Percentiles rank a stretch among this genome's conserved stretches.
Conservation (phyloP, 2,888 invertebrate genomes). For the Apodemia mormo region DNA sequence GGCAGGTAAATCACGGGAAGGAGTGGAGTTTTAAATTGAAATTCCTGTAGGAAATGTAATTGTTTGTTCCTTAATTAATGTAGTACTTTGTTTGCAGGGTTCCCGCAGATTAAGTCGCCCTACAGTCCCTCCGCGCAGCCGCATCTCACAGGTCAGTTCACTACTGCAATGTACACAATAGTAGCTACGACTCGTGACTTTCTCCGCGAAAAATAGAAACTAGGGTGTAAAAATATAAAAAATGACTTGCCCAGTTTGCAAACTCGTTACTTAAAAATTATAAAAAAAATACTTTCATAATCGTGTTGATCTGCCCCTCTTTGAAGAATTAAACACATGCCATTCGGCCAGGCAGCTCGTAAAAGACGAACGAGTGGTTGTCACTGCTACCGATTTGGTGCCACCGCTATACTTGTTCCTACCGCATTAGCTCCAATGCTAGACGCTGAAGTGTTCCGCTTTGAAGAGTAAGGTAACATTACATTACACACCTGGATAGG, state of each 20-base stretch:
- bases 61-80: conserved; percentile 57
- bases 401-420: too few relatives aligned
- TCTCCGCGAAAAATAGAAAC: not conserved
- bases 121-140: conserved; percentile 83
- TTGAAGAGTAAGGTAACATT: too few relatives aligned
- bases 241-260: not conserved
- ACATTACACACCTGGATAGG: too few relatives aligned
- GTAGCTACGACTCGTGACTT: not conserved
- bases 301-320: too few relatives aligned
- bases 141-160: conserved; percentile 82
- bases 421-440: too few relatives aligned
- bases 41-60: conserved; percentile 51
- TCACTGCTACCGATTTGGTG: too few relatives aligned
- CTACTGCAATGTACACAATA: not conserved
- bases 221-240: not conserved
- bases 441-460: too few relatives aligned
- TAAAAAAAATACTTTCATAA: not conserved
- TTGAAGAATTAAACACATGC: too few relatives aligned
- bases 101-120: conserved; percentile 85
- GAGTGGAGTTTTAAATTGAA: conserved; percentile 46
- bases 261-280: not conserved
- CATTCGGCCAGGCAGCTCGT: too few relatives aligned
- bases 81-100: conserved; percentile 75
- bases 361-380: too few relatives aligned
- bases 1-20: conserved; percentile 35